Conservation (phyloP, 2,113 vertebrate species). For the Euleptes europaea region DNA sequence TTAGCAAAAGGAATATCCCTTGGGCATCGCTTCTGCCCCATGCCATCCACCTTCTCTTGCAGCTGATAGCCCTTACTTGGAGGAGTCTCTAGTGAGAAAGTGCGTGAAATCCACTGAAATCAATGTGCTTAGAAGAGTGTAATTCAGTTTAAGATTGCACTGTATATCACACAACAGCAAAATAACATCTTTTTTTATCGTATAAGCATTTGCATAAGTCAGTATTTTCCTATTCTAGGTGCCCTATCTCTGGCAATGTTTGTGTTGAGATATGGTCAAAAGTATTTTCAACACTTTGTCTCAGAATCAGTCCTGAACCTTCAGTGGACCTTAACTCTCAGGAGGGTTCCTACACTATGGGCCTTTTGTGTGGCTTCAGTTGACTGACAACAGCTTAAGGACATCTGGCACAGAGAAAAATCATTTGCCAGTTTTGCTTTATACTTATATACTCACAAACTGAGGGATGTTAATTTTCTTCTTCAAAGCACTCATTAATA, state of each 20-base stretch:
- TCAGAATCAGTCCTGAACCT: background rate
- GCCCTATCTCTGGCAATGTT: background rate
- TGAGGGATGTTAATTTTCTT: background rate
- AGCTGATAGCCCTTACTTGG: too few relatives aligned
- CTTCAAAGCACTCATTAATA: slow-evolving; percentile 10
- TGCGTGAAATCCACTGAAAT: too few relatives aligned
- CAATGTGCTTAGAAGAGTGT: too few relatives aligned
- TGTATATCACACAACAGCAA: background rate
- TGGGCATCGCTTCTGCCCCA: too few relatives aligned
- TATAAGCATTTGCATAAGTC: background rate
- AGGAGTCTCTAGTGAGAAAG: too few relatives aligned
- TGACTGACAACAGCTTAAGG: slow-evolving; percentile 4
- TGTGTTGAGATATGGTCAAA: background rate
- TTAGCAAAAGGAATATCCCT: too few relatives aligned
- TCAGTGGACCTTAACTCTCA: background rate
- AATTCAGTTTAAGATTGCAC: too few relatives aligned
- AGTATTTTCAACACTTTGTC: background rate
- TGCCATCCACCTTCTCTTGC: too few relatives aligned
- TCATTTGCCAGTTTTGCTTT: background rate
- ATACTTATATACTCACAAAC: background rate
- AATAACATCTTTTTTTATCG: background rate
- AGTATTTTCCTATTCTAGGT: background rate
- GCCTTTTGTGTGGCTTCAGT: background rate
- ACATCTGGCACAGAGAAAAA: background rate
- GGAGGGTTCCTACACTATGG: background rate